phyloP scores from a whole-genome alignment of 1,140 invertebrate species.

The Hylaeus volcanicus region DNA sequence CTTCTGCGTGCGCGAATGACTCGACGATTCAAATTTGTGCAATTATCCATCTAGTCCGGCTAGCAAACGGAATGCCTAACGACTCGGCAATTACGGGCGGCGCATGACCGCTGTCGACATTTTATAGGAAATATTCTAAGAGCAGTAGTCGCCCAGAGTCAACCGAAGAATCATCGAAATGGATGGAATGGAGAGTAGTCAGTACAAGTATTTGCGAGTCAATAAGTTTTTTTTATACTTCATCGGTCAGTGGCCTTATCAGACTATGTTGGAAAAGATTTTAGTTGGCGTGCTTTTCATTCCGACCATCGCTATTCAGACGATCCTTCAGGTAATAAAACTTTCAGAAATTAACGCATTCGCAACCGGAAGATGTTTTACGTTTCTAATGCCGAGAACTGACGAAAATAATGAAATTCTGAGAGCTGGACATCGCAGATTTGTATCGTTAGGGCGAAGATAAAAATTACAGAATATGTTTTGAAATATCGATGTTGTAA shows the following conservation, averaged over 20 bases:
- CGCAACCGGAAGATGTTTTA: too few species aligned
- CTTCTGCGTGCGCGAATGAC: too few species aligned
- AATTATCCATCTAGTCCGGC: background rate
- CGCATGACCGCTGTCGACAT: background rate
- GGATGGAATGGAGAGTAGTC: conserved; percentile 41
- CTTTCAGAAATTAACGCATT: background rate
- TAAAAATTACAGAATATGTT: too few species aligned
- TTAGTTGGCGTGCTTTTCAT: conserved; percentile 36
- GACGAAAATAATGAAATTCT: too few species aligned
- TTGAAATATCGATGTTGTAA: too few species aligned
- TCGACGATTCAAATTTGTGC: background rate
- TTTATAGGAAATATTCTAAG: too few species aligned
- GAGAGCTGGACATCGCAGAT: too few species aligned
- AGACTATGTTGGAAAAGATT: conserved; percentile 40
- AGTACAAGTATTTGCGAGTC: conserved; percentile 41
- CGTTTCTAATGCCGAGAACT: too few species aligned
- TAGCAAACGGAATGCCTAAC: background rate
- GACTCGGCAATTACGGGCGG: background rate
- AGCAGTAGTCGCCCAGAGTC: background rate
- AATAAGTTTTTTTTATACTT: conserved; percentile 52
- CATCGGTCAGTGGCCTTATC: conserved; percentile 63
- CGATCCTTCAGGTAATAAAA: conserved; percentile 57
- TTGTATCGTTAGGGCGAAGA: too few species aligned
- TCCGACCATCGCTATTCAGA: conserved; percentile 46
- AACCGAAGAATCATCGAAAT: background rate